phyloP scores from a whole-genome alignment of 1,140 invertebrate species.

The Drosophila lini region DNA sequence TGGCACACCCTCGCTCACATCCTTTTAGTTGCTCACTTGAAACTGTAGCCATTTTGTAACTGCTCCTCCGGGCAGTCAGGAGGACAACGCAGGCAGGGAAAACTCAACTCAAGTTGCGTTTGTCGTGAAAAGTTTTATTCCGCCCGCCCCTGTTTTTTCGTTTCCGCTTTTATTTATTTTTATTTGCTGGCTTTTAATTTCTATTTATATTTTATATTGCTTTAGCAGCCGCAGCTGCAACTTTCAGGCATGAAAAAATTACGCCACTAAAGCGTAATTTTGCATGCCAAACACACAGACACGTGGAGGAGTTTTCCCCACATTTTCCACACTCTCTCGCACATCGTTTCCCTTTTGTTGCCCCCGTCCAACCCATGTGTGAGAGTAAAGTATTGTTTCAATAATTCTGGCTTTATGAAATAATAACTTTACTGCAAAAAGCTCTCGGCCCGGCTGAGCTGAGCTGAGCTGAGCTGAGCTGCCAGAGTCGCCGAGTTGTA shows the following conservation, averaged over 20 bases:
- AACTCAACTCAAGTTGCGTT: conserved; percentile 67
- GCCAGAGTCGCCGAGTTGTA: conserved; percentile 66
- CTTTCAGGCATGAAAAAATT: conserved; percentile 68
- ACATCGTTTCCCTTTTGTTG: conserved; percentile 3
- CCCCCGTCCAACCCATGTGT: conserved; percentile 48
- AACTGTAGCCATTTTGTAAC: conserved; percentile 57
- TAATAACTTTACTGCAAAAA: conserved; percentile 82
- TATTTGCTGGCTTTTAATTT: conserved; percentile 82
- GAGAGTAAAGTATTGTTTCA: conserved; percentile 81
- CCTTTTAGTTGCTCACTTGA: conserved; percentile 58
- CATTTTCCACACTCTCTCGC: conserved; percentile 16
- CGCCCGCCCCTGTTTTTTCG: conserved; percentile 1
- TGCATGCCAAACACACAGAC: conserved; percentile 62
- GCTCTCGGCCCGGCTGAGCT: conserved; percentile 51
- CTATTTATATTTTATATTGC: conserved; percentile 80
- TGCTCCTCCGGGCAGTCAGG: conserved; percentile 35
- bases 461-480: conserved; percentile 45
- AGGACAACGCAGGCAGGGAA: conserved; percentile 25
- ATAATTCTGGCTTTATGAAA: conserved; percentile 84
- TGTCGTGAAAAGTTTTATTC: conserved; percentile 55
- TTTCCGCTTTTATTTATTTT: conserved; percentile 61
- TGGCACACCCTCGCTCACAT: conserved; percentile 10
- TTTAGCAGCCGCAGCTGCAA: conserved; percentile 71
- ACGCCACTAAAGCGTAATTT: conserved; percentile 80
- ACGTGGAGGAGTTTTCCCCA: conserved; percentile 29